Evolutionary conservation across 2,888 invertebrate species (phyloP), one percentile per base, ranked within the genome.

Genomic region (Amorpha juglandis): DNA sequence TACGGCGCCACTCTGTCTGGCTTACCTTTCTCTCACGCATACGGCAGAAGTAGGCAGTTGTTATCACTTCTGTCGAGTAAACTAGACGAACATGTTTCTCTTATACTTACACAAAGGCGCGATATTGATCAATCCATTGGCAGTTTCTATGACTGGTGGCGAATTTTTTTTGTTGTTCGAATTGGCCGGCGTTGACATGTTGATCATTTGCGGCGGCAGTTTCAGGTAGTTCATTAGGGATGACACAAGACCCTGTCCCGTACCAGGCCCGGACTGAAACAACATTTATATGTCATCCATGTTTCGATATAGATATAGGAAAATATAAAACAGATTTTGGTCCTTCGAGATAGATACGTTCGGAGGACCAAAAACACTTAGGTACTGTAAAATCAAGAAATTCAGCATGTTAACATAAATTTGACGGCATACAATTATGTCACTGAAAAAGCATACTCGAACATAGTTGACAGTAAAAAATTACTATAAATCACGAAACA

Each of bases 101-200:
- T 42, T 0, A 47, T 45, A 94, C 87, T 94, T 84, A 94, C 97
- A 98, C 47, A 98, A 94, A 0, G 98, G 98, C 3, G 98, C 98
- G 82, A 98, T 98, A 87, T 98, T 98, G 63, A 97, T 94, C 19
- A 98, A 90, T 3, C 97, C 97, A 76, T 97, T 96, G n/a, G 93
- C 89, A 7, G 94, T 94, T 77, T 97, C 97, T 35, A 95, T 86
- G 66, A 92, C 94, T 12, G 91, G 88, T 65, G 88, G 84, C 69
- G 90, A 91, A n/a, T 78, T 80, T 77, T 93, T 93, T 81, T 93
- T 93, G 73, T 79, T 82, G 70, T 76, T 78, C 9, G 78, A 47
- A 51, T 67, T 88, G 0, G 94, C 90, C 0, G 94, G 90, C 0
- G 93, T 91, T 50, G 94, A 94, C 85, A 89, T 90, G 79, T 91